These are phyloP conservation scores for Actenoides lindsayi DNA, from an alignment of 2,113 vertebrate genomes.

Conservation along the genomic window DNA sequence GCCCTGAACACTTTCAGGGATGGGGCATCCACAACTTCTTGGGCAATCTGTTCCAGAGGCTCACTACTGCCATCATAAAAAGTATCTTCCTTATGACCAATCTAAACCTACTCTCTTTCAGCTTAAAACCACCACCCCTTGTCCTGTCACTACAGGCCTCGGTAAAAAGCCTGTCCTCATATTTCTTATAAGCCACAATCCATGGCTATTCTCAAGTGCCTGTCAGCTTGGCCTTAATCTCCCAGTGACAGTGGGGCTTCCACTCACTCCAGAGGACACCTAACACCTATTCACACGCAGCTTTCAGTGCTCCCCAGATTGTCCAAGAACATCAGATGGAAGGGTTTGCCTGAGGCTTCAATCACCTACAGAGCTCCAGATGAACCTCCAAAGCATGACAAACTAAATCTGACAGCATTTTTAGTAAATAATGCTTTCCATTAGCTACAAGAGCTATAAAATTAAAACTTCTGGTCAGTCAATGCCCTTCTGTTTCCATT, in stretches of 20 bases:
- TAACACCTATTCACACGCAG: neutral
- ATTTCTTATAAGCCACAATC: neutral
- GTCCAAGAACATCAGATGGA: fast-evolving
- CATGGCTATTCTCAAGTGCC: neutral
- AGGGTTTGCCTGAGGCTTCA: neutral
- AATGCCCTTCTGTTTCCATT: conserved; percentile 62
- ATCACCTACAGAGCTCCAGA: neutral
- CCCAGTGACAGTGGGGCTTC: neutral
- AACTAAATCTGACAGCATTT: conserved; percentile 11
- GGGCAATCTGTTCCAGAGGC: neutral
- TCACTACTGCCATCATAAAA: neutral
- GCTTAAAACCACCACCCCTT: neutral
- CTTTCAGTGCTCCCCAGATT: neutral
- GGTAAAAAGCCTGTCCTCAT: neutral
- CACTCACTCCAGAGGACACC: neutral
- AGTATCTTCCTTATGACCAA: neutral
- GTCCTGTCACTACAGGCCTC: neutral
- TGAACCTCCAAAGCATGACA: neutral
- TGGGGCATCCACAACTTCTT: neutral
- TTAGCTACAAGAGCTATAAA: conserved; percentile 9
- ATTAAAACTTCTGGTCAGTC: conserved; percentile 37
- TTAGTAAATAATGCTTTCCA: neutral
- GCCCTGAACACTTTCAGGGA: neutral
- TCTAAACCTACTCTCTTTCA: neutral
- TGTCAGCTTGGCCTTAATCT: neutral